Evolutionary conservation across 2,888 invertebrate species (phyloP), one percentile per base, ranked within the genome.

Genomic region (Dryobota labecula): DNA sequence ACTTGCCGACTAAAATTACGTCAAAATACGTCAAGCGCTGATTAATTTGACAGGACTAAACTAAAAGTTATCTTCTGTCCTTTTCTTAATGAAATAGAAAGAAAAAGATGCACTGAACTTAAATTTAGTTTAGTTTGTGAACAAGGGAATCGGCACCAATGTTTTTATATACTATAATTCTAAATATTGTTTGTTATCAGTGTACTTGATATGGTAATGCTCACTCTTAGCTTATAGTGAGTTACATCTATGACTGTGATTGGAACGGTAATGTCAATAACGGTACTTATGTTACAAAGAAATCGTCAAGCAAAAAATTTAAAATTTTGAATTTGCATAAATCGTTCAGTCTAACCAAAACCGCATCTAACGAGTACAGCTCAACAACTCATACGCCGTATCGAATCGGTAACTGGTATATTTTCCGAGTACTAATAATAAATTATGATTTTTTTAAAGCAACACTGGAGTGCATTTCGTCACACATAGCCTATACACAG

Each of bases 401-500:
- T n/a, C 78, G 27, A 78, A 78, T 78, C 56, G 56, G 49, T 45
- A 33, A 64, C 41, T 61, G 51, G 66, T 70, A 64, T 20, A 62
- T 75, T 75, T 75, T 53, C 64, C 60, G 20, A 63, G 54, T 60
- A 70, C 27, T 61, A 36, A 58, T 64, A 66, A 43, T 51, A 62
- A 70, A 70, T 74, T 75, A 70, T 73, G 43, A 51, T 66, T 73
- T 45, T n/a, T 61, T 58, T n/a, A n/a, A 53, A n/a, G 36, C 20
- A 60, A 63, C 66, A 66, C 41, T 66, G n/a, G 62, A 33, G 53
- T 24, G n/a, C 30, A 56, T 74, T 80, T 80, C 67, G 74, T 80
- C 74, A 80, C 73, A 79, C 72, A 54, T 15, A 54, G 20, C 18
- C 3, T 18, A 15, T 30, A 24, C n/a, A 33, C 5, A 24, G 51